A percentile compares a stretch with the other conserved stretches of the same genome.
Evolutionary conservation across 1,140 invertebrate genomes (phyloP).

Genomic region (Hyphantria cunea): DNA sequence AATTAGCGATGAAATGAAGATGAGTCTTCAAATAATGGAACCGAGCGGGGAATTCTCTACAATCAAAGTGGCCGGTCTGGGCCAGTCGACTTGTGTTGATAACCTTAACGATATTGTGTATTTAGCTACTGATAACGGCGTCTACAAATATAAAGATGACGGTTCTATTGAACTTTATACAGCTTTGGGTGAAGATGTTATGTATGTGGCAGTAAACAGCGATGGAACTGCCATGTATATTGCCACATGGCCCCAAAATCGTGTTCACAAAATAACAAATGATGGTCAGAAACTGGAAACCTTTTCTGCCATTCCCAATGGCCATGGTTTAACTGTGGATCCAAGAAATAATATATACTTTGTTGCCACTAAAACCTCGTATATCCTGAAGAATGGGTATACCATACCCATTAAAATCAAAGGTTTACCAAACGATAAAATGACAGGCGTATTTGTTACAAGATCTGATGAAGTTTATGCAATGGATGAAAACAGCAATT

Average conservation of each 20-base stretch:
- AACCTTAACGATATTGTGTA: constrained; percentile 75
- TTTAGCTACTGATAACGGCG: constrained; percentile 71
- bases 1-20: constrained; percentile 71
- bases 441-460: constrained; percentile 66
- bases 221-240: constrained; percentile 64
- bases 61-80: constrained; percentile 64
- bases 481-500: constrained; percentile 71
- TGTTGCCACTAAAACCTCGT: constrained; percentile 65
- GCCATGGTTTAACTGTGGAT: constrained; percentile 66
- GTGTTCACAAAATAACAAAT: constrained; percentile 64
- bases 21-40: constrained; percentile 62
- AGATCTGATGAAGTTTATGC: constrained; percentile 62
- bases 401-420: constrained; percentile 66
- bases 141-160: constrained; percentile 72
- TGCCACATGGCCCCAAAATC: constrained; percentile 73
- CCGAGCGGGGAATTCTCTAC: constrained; percentile 55
- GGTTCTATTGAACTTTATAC: constrained; percentile 56
- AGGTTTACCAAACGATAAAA: constrained; percentile 61
- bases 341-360: constrained; percentile 69
- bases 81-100: constrained; percentile 68
- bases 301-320: constrained; percentile 62
- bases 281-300: constrained; percentile 60
- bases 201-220: constrained; percentile 63
- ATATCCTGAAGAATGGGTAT: constrained; percentile 56
- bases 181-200: constrained; percentile 68